These are phyloP conservation scores for Brachymystax lenok DNA, from an alignment of 2,797 vertebrate species.

Conservation along the genomic window DNA sequence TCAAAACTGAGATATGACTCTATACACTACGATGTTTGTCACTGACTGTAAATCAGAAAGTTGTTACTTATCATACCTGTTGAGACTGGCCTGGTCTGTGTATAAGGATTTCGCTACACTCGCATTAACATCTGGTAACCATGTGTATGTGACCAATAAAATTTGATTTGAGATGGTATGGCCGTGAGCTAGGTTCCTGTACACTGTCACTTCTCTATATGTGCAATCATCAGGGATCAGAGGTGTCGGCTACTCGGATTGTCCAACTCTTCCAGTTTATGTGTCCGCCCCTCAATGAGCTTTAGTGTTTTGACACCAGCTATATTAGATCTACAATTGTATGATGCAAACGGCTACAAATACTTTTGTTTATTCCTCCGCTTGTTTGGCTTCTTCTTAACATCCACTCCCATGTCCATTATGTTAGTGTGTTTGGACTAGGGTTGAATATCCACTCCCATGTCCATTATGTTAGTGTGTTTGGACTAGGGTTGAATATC, in stretches of 20 bases:
- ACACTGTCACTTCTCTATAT: not conserved
- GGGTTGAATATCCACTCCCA: not conserved
- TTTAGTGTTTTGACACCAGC: conserved; percentile 83
- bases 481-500: not conserved
- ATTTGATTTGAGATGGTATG: not conserved
- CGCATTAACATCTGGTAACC: no score
- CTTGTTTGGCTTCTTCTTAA: no score
- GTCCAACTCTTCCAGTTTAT: conserved; percentile 86
- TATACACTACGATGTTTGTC: not conserved
- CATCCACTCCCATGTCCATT: no score
- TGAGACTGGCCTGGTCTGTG: not conserved
- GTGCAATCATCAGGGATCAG: conserved; percentile 49
- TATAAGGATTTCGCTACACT: not conserved
- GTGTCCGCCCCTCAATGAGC: conserved; percentile 78
- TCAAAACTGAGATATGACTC: not conserved
- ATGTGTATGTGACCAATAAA: no score
- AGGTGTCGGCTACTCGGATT: conserved; percentile 64
- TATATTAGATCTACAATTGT: conserved; percentile 94
- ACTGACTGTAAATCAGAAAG: no score
- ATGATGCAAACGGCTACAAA: no score
- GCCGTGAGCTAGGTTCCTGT: no score
- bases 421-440: not conserved
- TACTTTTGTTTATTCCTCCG: no score
- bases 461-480: not conserved
- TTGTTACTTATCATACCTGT: not conserved